Percentiles rank a stretch among this genome's conserved stretches.
phyloP scores from a whole-genome alignment of 1,140 invertebrate species.

The Pogonognathellus flavescens region DNA sequence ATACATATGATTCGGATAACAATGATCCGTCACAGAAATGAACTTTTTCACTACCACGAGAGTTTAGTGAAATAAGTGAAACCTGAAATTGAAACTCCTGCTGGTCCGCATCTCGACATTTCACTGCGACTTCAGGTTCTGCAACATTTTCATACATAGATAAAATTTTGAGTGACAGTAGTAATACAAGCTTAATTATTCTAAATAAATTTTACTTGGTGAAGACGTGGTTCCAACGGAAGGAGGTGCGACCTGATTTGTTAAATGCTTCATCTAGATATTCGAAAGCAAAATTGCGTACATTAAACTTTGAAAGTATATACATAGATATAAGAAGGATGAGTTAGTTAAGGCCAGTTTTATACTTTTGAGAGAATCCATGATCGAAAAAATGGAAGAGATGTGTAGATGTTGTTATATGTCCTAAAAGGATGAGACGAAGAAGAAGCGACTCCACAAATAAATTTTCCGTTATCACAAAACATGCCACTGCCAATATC shows the following conservation, averaged over 20 bases:
- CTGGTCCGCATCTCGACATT: background rate
- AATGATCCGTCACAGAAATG: conserved; percentile 5
- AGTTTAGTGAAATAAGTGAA: background rate
- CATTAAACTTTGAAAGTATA: no score
- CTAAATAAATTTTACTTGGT: no score
- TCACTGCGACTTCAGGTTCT: background rate
- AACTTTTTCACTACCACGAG: background rate
- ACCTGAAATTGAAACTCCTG: conserved; percentile 20
- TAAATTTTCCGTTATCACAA: background rate
- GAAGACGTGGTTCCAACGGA: background rate
- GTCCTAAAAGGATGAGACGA: no score
- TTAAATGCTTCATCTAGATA: background rate
- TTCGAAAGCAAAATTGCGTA: background rate
- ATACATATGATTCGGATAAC: background rate
- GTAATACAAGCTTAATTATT: no score
- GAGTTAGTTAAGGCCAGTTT: no score
- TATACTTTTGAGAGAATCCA: conserved; percentile 8
- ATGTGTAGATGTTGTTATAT: background rate
- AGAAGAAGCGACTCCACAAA: conserved; percentile 1
- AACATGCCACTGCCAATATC: conserved; percentile 26
- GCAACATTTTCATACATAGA: no score
- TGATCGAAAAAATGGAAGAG: background rate
- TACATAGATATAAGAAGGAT: no score
- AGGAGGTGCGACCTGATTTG: background rate
- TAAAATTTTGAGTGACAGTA: no score